Evolutionary conservation across 2,113 vertebrate genomes (phyloP), one percentile per base, ranked within the genome.

Genomic region (Sclerurus mexicanus): DNA sequence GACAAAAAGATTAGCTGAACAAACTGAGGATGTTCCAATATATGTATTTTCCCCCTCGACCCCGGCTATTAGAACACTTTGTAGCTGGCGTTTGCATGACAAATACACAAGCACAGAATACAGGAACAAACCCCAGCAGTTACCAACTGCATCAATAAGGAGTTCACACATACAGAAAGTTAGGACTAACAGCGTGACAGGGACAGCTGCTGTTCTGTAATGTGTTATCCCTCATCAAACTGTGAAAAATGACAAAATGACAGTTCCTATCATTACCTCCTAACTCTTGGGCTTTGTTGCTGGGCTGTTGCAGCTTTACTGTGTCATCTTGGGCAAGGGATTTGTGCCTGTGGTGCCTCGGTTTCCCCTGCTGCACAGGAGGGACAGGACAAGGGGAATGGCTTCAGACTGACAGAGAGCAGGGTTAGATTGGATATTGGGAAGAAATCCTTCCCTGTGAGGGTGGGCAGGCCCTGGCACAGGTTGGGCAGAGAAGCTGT

Each of bases 201-300:
- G 47, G 72, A 55, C 73, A 89, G 91, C 88, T 95, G 86, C 63
- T 83, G 46, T 49, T 89, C 80, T 85, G 52, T 72, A 72, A 84
- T 44, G 35, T 74, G 73, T 80, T 93, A 91, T 69, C 64, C 80
- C 47, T 56, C 77, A 68, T 89, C 89, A 87, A 75, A 91, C 73
- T 74, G 73, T 88, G 90, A 93, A 92, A 64, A 91, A 93, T 59
- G 56, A 86, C 80, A 78, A 90, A 93, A 95, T 75, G 47, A 81
- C 60, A 63, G 69, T 68, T 91, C 73, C 73, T 87, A 44, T 95
- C 50, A 87, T 86, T 93, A 71, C 71, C 83, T 88, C 42, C 5
- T 81, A 81, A 55, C 64, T 77, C 13, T 31, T 59, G 47, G 63
- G 50, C 60, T 86, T 94, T 86, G 39, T 74, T 90, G 42, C 46